Percentiles rank a stretch among this genome's conserved stretches.
Conservation (phyloP, 2,113 vertebrate genomes). For the Tringa solitaria region DNA sequence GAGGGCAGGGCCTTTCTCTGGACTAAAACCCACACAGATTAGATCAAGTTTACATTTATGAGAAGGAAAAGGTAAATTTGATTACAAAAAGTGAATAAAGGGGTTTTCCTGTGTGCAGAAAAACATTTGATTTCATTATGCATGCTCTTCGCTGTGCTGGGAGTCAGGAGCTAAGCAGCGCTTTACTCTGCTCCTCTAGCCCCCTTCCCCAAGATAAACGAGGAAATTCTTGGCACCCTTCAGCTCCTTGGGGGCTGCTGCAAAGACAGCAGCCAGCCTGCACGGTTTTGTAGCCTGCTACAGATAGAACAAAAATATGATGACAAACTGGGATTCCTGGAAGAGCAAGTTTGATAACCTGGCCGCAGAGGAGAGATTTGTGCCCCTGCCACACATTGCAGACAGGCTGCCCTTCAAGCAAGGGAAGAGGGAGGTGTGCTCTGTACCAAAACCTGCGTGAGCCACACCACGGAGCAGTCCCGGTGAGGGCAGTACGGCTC, state of each 20-base stretch:
- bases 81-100: neutral
- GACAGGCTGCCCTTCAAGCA: neutral
- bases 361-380: neutral
- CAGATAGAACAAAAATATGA: neutral
- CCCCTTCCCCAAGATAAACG: rapidly evolving
- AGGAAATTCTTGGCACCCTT: neutral
- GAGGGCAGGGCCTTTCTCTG: neutral
- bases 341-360: neutral
- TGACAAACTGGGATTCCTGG: neutral
- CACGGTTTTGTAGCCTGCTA: neutral
- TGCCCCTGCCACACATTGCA: neutral
- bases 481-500: neutral
- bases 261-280: neutral
- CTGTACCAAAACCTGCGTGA: neutral
- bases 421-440: rapidly evolving
- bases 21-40: neutral
- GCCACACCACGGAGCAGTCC: rapidly evolving
- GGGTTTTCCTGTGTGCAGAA: neutral
- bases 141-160: neutral
- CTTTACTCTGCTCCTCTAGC: neutral
- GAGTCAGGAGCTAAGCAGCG: neutral
- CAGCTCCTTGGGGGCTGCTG: neutral
- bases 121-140: neutral
- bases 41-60: neutral
- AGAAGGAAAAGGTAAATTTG: neutral